Percentiles rank a stretch among this genome's conserved stretches.
Evolutionary conservation across 2,797 vertebrate genomes (phyloP).

Genomic region (Smutsia temminckii): DNA sequence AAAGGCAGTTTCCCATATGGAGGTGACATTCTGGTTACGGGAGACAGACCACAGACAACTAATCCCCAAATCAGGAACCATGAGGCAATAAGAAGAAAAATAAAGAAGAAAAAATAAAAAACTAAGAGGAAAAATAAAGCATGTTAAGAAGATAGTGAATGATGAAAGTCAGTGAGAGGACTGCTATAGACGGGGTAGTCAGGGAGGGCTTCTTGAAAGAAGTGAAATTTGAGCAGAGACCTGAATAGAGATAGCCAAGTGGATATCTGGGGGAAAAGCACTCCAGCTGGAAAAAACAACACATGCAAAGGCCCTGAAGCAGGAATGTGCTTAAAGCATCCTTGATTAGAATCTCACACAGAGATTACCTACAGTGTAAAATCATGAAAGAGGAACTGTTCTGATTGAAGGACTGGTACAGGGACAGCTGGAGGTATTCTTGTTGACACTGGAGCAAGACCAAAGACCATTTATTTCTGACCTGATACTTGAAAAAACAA

Average conservation of each 20-base stretch:
- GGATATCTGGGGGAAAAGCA: background rate
- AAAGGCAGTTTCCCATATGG: background rate
- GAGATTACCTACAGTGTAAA: background rate
- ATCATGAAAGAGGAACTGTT: background rate
- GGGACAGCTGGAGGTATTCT: background rate
- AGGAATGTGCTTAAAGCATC: background rate
- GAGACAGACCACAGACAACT: background rate
- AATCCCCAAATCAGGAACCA: background rate
- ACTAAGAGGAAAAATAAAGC: background rate
- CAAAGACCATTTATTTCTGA: background rate
- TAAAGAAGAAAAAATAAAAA: background rate
- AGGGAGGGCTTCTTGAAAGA: background rate
- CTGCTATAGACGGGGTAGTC: background rate
- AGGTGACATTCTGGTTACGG: background rate
- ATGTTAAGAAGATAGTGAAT: background rate
- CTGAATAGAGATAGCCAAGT: background rate
- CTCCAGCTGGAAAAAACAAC: background rate
- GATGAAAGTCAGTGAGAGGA: background rate
- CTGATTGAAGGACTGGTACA: background rate
- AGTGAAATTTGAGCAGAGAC: background rate
- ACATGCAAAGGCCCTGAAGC: slow-evolving; percentile 21
- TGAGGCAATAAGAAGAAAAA: background rate
- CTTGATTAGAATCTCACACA: background rate
- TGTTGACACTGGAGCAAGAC: background rate
- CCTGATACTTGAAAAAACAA: background rate